These are phyloP conservation scores for Haliclona indistincta DNA, from an alignment of 37 sponge, comb jelly and placozoan species.

Conservation along the genomic window DNA sequence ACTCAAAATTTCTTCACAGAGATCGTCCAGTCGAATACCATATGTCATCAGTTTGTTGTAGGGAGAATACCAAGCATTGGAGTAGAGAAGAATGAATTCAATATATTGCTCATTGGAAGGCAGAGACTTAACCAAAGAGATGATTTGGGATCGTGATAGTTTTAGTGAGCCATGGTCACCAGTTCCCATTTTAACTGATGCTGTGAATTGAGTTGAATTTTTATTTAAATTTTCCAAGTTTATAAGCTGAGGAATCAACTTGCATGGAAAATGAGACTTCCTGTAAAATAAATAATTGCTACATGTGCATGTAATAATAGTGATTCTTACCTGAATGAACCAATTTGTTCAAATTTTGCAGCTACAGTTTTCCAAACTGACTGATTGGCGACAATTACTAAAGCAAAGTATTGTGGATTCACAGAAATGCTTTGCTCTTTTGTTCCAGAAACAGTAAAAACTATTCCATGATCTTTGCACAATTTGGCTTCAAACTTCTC, in stretches of 20 bases:
- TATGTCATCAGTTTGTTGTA: slow-evolving; percentile 14
- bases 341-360: too few relatives aligned
- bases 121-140: background rate
- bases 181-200: slow-evolving; percentile 26
- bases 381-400: too few relatives aligned
- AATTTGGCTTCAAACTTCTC: too few relatives aligned
- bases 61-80: slow-evolving; percentile 31
- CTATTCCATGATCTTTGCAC: too few relatives aligned
- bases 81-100: slow-evolving; percentile 18
- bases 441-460: too few relatives aligned
- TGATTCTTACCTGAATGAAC: too few relatives aligned
- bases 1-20: too few relatives aligned
- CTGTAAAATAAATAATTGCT: too few relatives aligned
- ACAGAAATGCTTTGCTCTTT: too few relatives aligned
- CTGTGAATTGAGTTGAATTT: slow-evolving; percentile 17
- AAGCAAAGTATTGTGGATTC: too few relatives aligned
- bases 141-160: slow-evolving; percentile 4
- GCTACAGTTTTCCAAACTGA: too few relatives aligned
- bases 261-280: slow-evolving; percentile 45
- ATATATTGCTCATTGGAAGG: background rate
- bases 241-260: slow-evolving; percentile 29
- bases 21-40: background rate
- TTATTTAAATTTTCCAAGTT: slow-evolving; percentile 9
- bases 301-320: too few relatives aligned
- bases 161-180: slow-evolving; percentile 22